These are phyloP conservation scores for Euzetes globulus DNA, from an alignment of 2,888 invertebrate species.

Conservation along the genomic window DNA sequence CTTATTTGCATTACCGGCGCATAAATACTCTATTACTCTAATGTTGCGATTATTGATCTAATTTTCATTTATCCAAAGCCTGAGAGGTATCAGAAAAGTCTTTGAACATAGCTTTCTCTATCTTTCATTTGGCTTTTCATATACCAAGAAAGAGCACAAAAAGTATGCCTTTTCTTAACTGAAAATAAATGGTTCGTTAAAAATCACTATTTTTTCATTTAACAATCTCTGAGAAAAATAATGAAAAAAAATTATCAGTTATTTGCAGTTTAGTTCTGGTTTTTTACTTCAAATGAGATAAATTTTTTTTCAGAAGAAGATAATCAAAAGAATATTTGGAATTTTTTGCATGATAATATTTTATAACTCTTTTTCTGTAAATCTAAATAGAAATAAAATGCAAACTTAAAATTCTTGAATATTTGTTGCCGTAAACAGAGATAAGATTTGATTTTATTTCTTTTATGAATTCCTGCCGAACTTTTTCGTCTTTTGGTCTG, in stretches of 20 bases:
- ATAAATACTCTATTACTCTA: constrained; percentile 2
- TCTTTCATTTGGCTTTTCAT: neutral
- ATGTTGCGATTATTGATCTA: constrained; percentile 22
- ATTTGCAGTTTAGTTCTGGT: neutral
- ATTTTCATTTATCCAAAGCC: constrained; percentile 16
- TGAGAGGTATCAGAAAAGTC: neutral
- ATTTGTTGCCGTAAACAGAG: too few relatives aligned
- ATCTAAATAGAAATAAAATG: too few relatives aligned
- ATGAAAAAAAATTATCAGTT: constrained; percentile 11
- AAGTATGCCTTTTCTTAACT: neutral
- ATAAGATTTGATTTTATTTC: too few relatives aligned
- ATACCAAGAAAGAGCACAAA: neutral
- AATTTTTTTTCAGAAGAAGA: too few relatives aligned
- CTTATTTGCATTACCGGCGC: constrained; percentile 16
- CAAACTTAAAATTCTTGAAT: too few relatives aligned
- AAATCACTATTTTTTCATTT: neutral
- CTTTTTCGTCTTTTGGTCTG: neutral
- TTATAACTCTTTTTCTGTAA: too few relatives aligned
- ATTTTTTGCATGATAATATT: too few relatives aligned
- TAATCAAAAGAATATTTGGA: too few relatives aligned
- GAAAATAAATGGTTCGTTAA: constrained; percentile 23
- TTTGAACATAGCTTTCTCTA: neutral
- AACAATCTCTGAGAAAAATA: neutral
- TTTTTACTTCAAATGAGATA: neutral
- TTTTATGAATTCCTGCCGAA: too few relatives aligned